Conservation (phyloP, 2,797 vertebrate genomes). For the Rachycentron canadum region DNA sequence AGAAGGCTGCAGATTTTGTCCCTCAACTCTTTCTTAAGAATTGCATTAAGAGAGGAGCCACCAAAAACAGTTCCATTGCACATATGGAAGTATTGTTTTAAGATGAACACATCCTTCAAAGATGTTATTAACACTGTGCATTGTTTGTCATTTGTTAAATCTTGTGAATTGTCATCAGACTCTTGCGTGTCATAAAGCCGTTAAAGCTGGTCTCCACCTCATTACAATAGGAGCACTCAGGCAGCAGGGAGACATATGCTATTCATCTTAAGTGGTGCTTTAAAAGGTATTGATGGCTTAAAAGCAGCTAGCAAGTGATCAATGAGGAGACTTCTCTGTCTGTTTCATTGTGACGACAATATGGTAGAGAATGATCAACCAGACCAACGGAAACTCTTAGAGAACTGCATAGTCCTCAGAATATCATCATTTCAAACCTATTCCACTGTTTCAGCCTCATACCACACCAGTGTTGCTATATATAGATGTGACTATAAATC, state of each 20-base stretch:
- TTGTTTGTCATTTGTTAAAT: constrained; percentile 26
- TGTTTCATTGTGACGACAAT: constrained; percentile 59
- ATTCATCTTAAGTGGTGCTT: constrained; percentile 83
- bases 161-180: constrained; percentile 26
- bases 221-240: constrained; percentile 58
- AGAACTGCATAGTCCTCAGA: constrained; percentile 28
- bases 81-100: background rate
- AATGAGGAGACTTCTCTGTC: constrained; percentile 76
- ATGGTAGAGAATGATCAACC: constrained; percentile 49
- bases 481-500: constrained; percentile 19
- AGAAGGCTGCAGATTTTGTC: background rate
- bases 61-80: background rate
- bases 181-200: constrained; percentile 39
- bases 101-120: background rate
- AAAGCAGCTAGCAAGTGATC: constrained; percentile 82
- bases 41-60: background rate
- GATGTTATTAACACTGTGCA: background rate
- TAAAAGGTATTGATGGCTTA: constrained; percentile 86
- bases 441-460: constrained; percentile 6
- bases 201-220: constrained; percentile 45
- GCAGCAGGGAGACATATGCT: constrained; percentile 79
- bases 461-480: background rate
- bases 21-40: background rate
- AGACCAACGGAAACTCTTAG: constrained; percentile 21
- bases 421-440: constrained; percentile 30